Conservation (phyloP, 2,797 vertebrate genomes). For the Eidolon dupreanum region DNA sequence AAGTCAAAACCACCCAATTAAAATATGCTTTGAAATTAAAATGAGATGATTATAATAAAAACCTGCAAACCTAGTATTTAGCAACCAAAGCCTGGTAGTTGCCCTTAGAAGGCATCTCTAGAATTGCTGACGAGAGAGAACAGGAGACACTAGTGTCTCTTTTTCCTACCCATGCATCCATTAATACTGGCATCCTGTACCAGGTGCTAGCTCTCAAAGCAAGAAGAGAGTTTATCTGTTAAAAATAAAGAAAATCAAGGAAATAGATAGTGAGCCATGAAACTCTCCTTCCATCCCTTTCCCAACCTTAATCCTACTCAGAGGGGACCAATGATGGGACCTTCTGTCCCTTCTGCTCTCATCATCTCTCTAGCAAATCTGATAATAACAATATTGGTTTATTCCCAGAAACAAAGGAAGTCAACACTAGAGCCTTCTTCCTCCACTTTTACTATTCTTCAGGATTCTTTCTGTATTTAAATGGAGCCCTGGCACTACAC, state of each 20-base stretch:
- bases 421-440: background rate
- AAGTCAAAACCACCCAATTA: constrained; percentile 56
- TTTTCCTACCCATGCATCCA: background rate
- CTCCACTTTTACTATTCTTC: background rate
- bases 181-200: background rate
- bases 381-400: background rate
- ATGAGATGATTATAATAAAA: constrained; percentile 41
- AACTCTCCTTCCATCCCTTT: background rate
- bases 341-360: background rate
- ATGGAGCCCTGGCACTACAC: background rate
- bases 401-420: background rate
- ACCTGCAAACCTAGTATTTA: constrained; percentile 14
- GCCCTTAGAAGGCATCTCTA: background rate
- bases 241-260: background rate
- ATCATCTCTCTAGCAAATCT: background rate
- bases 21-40: constrained; percentile 55
- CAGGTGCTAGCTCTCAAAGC: background rate
- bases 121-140: background rate
- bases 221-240: background rate
- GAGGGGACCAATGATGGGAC: background rate
- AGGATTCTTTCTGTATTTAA: background rate
- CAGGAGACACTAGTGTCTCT: background rate
- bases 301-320: background rate
- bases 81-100: background rate
- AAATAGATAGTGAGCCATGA: background rate